Conservation (phyloP, 1,140 invertebrate species). For the Liolophura sinensis region DNA sequence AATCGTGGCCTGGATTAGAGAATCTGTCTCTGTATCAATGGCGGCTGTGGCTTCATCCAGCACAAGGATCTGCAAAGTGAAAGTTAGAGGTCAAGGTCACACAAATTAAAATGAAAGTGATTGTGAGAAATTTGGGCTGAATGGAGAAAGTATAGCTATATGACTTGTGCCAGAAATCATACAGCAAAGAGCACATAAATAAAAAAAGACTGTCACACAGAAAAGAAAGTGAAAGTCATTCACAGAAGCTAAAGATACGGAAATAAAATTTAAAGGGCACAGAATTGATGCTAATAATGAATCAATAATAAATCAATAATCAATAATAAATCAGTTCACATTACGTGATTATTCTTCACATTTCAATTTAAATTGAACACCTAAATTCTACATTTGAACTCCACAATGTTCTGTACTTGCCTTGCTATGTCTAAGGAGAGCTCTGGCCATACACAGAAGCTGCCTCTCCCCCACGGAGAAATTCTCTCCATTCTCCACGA, state of each 20-base stretch:
- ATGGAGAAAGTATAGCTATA: neutral
- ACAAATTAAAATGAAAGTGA: neutral
- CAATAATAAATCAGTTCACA: too few relatives aligned
- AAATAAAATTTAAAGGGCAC: too few relatives aligned
- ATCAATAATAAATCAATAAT: too few relatives aligned
- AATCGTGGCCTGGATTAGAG: slow-evolving; percentile 55
- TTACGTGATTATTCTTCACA: neutral
- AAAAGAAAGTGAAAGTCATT: slow-evolving; percentile 4
- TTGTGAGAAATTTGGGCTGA: neutral
- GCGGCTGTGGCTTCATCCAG: slow-evolving; percentile 89
- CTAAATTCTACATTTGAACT: neutral
- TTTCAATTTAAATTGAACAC: neutral
- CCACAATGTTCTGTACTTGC: slow-evolving; percentile 22
- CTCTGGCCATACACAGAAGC: slow-evolving; percentile 58
- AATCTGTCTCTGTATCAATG: slow-evolving; percentile 69
- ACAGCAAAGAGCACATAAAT: neutral
- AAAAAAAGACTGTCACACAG: too few relatives aligned
- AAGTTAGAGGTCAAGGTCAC: neutral
- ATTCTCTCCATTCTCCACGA: slow-evolving; percentile 64
- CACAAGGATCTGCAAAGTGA: slow-evolving; percentile 63
- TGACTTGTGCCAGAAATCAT: neutral
- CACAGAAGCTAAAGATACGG: too few relatives aligned
- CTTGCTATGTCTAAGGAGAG: slow-evolving; percentile 57
- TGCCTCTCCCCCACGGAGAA: slow-evolving; percentile 64
- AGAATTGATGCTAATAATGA: too few relatives aligned